Percentiles rank a stretch among this genome's conserved stretches.
phyloP scores from a whole-genome alignment of 2,888 invertebrate genomes.

The Phoenoteleia sp. region DNA sequence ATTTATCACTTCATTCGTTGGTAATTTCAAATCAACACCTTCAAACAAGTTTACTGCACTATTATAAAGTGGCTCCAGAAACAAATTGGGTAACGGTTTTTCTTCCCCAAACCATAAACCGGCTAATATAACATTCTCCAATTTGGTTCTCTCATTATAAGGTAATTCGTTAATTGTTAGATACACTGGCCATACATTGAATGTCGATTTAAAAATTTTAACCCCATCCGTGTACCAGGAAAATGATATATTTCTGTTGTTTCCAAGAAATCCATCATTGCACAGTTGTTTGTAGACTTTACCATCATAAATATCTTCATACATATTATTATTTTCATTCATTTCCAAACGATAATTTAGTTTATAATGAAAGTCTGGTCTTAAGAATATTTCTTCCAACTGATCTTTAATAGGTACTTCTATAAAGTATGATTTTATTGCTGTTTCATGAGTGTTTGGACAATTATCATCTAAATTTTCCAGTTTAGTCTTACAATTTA shows the following conservation, averaged over 20 bases:
- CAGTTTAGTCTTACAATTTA: not conserved
- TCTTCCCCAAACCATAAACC: too few relatives aligned
- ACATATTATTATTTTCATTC: not conserved
- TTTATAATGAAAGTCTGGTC: not conserved
- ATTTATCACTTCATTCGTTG: not conserved
- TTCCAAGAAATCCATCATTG: not conserved
- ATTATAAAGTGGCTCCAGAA: too few relatives aligned
- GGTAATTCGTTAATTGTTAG: not conserved
- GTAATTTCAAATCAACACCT: not conserved
- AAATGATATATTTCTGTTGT: not conserved
- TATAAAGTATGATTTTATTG: not conserved
- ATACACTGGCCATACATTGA: not conserved
- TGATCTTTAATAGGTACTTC: not conserved
- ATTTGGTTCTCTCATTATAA: not conserved
- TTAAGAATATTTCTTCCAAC: not conserved
- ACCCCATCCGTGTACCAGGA: not conserved
- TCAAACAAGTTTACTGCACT: not conserved
- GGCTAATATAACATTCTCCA: not conserved
- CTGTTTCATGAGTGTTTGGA: too few relatives aligned
- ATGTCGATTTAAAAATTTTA: not conserved
- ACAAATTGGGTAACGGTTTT: too few relatives aligned
- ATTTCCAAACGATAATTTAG: not conserved
- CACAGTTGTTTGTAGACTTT: not conserved
- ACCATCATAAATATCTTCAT: conserved; percentile 1
- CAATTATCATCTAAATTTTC: too few relatives aligned